Evolutionary conservation across 2,797 vertebrate genomes (phyloP), one percentile per base, ranked within the genome.

Genomic region (Pseudocheirus occidentalis): DNA sequence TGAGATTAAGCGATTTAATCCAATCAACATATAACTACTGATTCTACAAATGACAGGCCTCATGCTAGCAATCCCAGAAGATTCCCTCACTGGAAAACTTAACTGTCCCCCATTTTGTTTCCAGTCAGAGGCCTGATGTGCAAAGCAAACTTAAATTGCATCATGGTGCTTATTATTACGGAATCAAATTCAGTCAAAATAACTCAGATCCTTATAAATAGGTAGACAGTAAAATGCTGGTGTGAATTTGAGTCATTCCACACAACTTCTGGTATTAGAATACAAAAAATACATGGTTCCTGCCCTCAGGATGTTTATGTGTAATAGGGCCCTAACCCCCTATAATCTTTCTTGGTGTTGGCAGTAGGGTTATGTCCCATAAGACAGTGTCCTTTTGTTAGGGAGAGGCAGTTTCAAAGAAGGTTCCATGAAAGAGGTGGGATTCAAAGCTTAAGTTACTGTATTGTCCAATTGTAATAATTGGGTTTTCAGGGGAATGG

Each of bases 91-190:
- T 55, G 31, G 62, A 93, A 92, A 52, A 94, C 57, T 12, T 50
- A 52, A 52, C 46, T 55, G n/a, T 11, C 11, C 5, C n/a, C 0
- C 0, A 53, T 52, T 55, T n/a, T 57, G 29, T 56, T 87, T 87
- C 40, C 59, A 93, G 46, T 62, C 7, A 9, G 50, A 91, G 91
- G 29, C 13, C 66, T 93, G 94, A 94, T 56, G 62, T 34, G 27
- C 2, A 94, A 34, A n/a, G 58, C 73, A 93, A 90, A 95, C n/a
- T 57, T 95, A 81, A 91, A 62, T 11, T 90, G 14, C 27, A 94
- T 40, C 34, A 50, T 53, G 56, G 91, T 1, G 56, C 29, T 11
- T 24, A 24, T 56, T 66, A 46, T 28, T 56, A 57, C 87, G 12
- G 34, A 87, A 46, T 31, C n/a, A 40, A 21, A 55, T 94, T 59